Base-by-base conservation (phyloP, 2,113 vertebrate genomes). In the Penelope pileata region DNA sequence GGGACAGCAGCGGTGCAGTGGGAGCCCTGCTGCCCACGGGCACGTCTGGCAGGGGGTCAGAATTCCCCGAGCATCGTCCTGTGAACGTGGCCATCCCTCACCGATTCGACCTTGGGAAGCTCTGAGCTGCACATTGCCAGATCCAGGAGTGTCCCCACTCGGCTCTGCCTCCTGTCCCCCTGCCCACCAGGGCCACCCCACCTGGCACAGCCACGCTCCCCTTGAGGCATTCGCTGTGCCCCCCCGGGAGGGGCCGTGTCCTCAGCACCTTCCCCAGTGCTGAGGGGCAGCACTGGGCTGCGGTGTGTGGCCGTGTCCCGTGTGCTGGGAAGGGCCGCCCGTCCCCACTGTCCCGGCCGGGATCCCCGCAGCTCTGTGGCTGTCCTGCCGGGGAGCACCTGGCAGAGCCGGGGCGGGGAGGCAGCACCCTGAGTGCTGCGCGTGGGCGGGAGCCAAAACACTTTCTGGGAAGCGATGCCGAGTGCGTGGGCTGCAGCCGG, bases 61-160 rank as follows among this genome's bases (percentile, higher is more conserved):
- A 24, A 38, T 16, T 48, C 40, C 27, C 17, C 2, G 0, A 10
- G 54, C 3, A 2, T 9, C 63, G 60, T 23, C 47, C 43, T 15
- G 0, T 8, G 29, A 21, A 16, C 15, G 2, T 8, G 15, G 51
- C 2, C 17, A 16, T 62, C 36, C 10, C 26, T 38, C 60, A 18
- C 51, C 8, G 16, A 59, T 34, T 34, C 34, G 54, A 59, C 19
- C 56, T 58, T 32, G 38, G 59, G 34, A 62, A 17, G 59, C 23
- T n/a, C 59, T 1, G n/a, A 66, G 51, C 51, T 60, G 45, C 27
- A 0, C 0, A 1, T 15, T 45, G 47, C 63, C 2, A 2, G 40
- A 70, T 27, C 16, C 18, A 0, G 1, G 45, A 69, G 3, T 15
- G 7, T n/a, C 68, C 67, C 7, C 21, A 32, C 63, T 26, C 42